Evolutionary conservation across 2,797 vertebrate genomes (phyloP).

Genomic region (Fistularia commersonii): DNA sequence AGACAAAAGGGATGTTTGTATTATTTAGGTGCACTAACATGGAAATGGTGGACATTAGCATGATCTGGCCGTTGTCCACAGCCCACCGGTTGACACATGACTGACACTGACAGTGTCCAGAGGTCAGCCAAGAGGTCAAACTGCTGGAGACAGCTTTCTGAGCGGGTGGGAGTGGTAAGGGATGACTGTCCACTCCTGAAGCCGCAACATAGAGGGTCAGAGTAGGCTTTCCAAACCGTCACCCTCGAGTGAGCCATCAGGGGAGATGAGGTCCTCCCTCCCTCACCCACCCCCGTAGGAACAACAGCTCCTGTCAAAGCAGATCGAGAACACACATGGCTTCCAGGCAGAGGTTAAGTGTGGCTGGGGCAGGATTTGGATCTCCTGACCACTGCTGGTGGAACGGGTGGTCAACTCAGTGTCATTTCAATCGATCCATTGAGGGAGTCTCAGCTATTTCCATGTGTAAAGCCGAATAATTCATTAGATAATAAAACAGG

Average conservation of each 20-base stretch:
- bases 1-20: background rate
- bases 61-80: conserved; percentile 2
- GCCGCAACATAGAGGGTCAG: conserved; percentile 51
- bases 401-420: conserved; percentile 31
- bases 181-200: conserved; percentile 22
- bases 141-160: conserved; percentile 29
- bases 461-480: conserved; percentile 11
- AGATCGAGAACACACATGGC: conserved; percentile 24
- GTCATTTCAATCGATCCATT: conserved; percentile 44
- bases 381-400: conserved; percentile 25
- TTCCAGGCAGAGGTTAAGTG: conserved; percentile 28
- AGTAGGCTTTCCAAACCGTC: conserved; percentile 58
- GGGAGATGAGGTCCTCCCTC: conserved; percentile 21
- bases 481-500: conserved; percentile 15
- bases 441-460: conserved; percentile 25
- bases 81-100: conserved; percentile 16
- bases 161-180: conserved; percentile 3
- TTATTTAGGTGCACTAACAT: background rate
- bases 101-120: conserved; percentile 41
- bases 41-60: background rate
- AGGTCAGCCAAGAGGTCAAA: conserved; percentile 47
- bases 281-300: conserved; percentile 25
- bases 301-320: conserved; percentile 53
- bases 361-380: conserved; percentile 26
- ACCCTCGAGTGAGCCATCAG: conserved; percentile 46